A percentile compares a stretch with the other conserved stretches of the same genome.
These are phyloP conservation scores for Myotis vivesi DNA, from an alignment of 2,797 vertebrate genomes.

Conservation along the genomic window DNA sequence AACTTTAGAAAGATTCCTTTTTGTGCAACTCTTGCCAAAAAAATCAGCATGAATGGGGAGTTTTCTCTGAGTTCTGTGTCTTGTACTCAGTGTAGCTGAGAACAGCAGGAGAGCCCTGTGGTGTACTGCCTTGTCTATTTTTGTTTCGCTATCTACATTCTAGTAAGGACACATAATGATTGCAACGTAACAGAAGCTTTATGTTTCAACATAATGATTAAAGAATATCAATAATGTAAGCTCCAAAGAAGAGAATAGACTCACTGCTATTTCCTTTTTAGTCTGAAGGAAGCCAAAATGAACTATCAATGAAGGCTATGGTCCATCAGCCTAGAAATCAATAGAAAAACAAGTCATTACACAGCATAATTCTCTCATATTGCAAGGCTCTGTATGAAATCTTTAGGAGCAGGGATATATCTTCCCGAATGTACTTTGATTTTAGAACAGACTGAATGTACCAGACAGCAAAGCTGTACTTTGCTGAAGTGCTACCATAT, in stretches of 20 bases:
- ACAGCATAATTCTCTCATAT: slow-evolving; percentile 69
- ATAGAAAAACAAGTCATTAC: slow-evolving; percentile 74
- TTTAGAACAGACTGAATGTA: slow-evolving; percentile 77
- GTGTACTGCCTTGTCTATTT: slow-evolving; percentile 42
- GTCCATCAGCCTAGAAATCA: slow-evolving; percentile 80
- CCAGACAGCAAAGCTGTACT: slow-evolving; percentile 69
- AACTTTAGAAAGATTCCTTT: slow-evolving; percentile 68
- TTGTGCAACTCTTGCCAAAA: slow-evolving; percentile 50
- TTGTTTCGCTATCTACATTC: slow-evolving; percentile 63
- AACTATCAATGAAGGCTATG: slow-evolving; percentile 76
- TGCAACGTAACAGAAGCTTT: slow-evolving; percentile 71
- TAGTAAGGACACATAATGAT: slow-evolving; percentile 70
- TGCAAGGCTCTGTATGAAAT: slow-evolving; percentile 70
- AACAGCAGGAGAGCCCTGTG: not conserved
- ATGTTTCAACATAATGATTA: slow-evolving; percentile 63
- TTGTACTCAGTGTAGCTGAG: not conserved
- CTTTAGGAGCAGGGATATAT: slow-evolving; percentile 65
- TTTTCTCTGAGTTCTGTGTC: slow-evolving; percentile 2
- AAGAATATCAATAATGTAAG: slow-evolving; percentile 77
- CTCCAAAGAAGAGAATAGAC: slow-evolving; percentile 71
- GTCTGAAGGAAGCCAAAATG: slow-evolving; percentile 78
- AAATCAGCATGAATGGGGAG: slow-evolving; percentile 20
- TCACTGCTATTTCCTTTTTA: slow-evolving; percentile 75
- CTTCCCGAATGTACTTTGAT: slow-evolving; percentile 74
- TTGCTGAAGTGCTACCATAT: slow-evolving; percentile 75